Evolutionary conservation across 1,140 invertebrate species (phyloP), one percentile per base, ranked within the genome.

Genomic region (Atopsyche davidsoni): DNA sequence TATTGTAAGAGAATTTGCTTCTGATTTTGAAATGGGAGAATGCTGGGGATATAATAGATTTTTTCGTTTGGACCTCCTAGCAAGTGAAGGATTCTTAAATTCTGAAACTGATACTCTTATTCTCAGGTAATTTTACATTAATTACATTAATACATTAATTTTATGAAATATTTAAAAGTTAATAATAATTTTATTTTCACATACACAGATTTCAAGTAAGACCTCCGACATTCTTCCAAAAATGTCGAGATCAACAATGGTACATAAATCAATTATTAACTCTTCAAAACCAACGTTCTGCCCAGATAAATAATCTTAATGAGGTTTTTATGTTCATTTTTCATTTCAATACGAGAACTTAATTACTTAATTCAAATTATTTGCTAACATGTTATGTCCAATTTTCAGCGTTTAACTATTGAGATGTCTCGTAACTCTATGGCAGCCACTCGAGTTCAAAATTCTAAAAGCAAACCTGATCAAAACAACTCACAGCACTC

Each of bases 41-140:
- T 96, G 92, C 64, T 96, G 92, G 92, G 92, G 92, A 6, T 96
- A 96, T 65, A 96, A 95, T 66, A 75, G 92, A 53, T 96, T 96
- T 70, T 96, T 94, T 67, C 73, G 91, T 43, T 76, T 96, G 38
- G 92, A 95, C 74, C 73, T 93, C 28, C 75, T 96, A 10, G 89
- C 87, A 14, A 88, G 83, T 59, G 92, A 96, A 75, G 92, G 92
- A 0, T 96, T 93, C 66, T 72, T 86, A 36, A 85, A 87, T 64
- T 80, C 81, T 0, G 78, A 83, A 53, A 75, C 79, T 10, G 86
- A 89, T 63, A 86, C 84, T 1, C 75, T 89, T 31, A 84, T 87
- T 56, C 68, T 89, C 18, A 78, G 82, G 82, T 84, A 64, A 55
- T 52, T 41, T 13, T 22, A 6, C 7, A 11, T 4, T 42, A 44